phyloP scores from a whole-genome alignment of 2,888 invertebrate genomes.

The Archips xylosteana region DNA sequence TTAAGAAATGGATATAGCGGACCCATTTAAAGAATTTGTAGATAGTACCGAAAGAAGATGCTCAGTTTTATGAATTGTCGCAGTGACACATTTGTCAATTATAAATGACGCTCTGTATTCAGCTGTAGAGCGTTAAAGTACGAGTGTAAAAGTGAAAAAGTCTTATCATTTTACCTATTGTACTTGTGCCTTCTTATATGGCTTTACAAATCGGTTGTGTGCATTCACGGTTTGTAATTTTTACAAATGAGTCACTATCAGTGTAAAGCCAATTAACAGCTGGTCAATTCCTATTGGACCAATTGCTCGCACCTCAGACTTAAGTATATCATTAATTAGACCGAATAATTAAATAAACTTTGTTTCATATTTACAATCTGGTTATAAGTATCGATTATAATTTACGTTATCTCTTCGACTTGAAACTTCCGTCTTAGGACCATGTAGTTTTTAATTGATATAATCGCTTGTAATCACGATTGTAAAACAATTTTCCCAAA shows the following conservation, averaged over 20 bases:
- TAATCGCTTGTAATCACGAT: conserved; percentile 7
- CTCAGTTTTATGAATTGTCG: no score
- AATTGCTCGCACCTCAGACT: background rate
- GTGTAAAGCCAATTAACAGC: background rate
- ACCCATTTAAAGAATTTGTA: no score
- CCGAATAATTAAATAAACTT: conserved; percentile 1
- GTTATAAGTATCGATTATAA: background rate
- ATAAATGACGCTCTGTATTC: no score
- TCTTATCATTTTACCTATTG: no score
- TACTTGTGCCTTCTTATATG: no score
- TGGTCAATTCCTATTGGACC: background rate
- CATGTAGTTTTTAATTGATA: conserved; percentile 24
- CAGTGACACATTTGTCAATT: no score
- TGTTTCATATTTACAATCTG: background rate
- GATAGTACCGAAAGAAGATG: no score
- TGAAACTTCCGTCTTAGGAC: conserved; percentile 1
- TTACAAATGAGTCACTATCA: background rate
- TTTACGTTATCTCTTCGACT: background rate
- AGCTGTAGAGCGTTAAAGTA: no score
- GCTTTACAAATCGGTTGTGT: background rate
- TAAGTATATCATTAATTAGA: background rate
- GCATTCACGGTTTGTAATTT: background rate
- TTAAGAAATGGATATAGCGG: no score
- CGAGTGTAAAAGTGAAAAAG: no score
- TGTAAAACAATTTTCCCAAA: conserved; percentile 1